Evolutionary conservation across 2,888 invertebrate species (phyloP), one percentile per base, ranked within the genome.

Genomic region (Stenchaetothrips biformis): DNA sequence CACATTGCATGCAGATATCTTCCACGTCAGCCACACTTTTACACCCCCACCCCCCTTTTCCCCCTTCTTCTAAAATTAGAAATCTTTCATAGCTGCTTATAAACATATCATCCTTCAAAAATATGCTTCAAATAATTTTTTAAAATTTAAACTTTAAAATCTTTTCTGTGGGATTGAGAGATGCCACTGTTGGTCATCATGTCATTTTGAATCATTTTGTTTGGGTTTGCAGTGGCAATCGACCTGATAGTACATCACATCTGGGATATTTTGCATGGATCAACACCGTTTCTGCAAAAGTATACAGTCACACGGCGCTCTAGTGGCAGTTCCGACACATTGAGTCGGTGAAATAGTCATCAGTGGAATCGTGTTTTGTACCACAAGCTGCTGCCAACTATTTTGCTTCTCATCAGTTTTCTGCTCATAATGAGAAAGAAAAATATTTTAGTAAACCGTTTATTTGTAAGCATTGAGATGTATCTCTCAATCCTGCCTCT

Each of bases 161-260:
- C 47, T n/a, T 77, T 77, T 67, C 0, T 77, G 16, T 78, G 48
- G 47, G 47, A 48, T 49, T 78, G 48, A 48, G 48, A 78, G 78
- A 78, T 78, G 78, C 78, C 9, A 47, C 11, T 78, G n/a, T 49
- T 47, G 13, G 16, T 79, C 21, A 77, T 81, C 48, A 53, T 80
- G 67, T 81, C 77, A 79, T 79, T 47, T 47, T 49, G 18, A 53
- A 79, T n/a, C 53, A 47, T 86, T 89, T 87, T 87, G 87, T 87
- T 88, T 88, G 89, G 92, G 90, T 94, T 37, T 95, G 90, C 95
- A 98, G 99, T 99, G 92, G 99, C 99, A 89, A 98, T 99, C 90
- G 97, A 98, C 90, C 92, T 99, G 88, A 98, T 99, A 90, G 98
- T 98, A 85, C 97, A 98, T 89, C 98, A 99, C 92, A 98, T 99